A percentile compares a stretch with the other conserved stretches of the same genome.
Evolutionary conservation across 2,888 invertebrate species (phyloP).

Genomic region (Trichopoda pennipes): DNA sequence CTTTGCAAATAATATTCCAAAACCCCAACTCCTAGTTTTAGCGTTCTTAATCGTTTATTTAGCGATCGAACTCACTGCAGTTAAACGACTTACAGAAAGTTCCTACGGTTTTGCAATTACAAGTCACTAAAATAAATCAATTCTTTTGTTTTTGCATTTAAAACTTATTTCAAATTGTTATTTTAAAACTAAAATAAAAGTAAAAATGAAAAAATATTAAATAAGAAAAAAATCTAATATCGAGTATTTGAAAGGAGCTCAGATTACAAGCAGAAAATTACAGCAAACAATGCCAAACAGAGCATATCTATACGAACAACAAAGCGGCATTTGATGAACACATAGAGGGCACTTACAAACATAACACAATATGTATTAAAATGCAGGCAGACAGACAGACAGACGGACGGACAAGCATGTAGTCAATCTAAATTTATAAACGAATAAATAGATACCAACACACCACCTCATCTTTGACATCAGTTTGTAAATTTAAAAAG

Average conservation of each 20-base stretch:
- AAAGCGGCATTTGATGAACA: conserved; percentile 52
- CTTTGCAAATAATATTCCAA: no score
- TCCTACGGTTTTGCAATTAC: no score
- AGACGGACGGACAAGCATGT: conserved; percentile 12
- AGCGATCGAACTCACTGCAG: no score
- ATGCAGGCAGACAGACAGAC: background rate
- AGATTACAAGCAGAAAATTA: conserved; percentile 68
- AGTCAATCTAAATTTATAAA: conserved; percentile 9
- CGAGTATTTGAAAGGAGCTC: conserved; percentile 68
- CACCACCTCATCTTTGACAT: conserved; percentile 27
- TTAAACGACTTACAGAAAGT: no score
- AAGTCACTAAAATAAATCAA: background rate
- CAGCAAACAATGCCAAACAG: conserved; percentile 49
- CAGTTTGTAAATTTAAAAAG: conserved; percentile 6
- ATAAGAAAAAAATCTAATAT: conserved; percentile 49
- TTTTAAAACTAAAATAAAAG: conserved; percentile 33
- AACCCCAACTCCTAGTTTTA: no score
- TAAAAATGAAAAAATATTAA: background rate
- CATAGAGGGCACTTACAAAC: conserved; percentile 16
- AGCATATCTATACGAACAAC: conserved; percentile 48
- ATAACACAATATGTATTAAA: background rate
- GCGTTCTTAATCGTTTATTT: no score
- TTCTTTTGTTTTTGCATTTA: conserved; percentile 24
- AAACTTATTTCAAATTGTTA: conserved; percentile 7
- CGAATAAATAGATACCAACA: background rate